Base-by-base conservation (phyloP, 2,113 vertebrate genomes). In the Cyprinodon brontotheroides region DNA sequence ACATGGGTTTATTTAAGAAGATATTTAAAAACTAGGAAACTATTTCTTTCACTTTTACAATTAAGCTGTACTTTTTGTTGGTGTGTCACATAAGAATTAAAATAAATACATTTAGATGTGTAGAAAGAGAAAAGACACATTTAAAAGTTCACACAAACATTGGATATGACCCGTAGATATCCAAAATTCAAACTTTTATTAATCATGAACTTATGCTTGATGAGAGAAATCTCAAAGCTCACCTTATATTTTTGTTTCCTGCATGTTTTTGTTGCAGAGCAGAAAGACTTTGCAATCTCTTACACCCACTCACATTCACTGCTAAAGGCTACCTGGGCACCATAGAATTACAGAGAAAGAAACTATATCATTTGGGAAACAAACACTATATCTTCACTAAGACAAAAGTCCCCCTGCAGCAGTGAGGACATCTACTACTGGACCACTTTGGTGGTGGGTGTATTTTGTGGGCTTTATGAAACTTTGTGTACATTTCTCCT, bases 281-380 rank as follows among this genome's bases (percentile, higher is more conserved):
- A 67, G 72, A 64, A 37, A 11, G 65, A 15, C 71, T 63, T 53
- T 68, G 69, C 47, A 65, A 64, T 71, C 78, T 71, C 53, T 59
- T 65, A 83, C 65, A 71, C 60, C 43, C 38, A 22, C 77, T 76
- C 67, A 73, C 65, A 73, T 40, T 66, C 75, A 47, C 75, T 70
- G 83, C 78, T 88, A 69, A 73, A 83, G 83, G 83, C 74, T 87
- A 77, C 67, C 78, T 78, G 59, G 70, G 85, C 72, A 78, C 77
- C 71, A 53, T 65, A 74, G 75, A 86, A 82, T 86, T 62, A 86
- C 62, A 79, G 29, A 70, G 40, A 83, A 70, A 85, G 77, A 82
- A 81, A 79, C 29, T 0, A 76, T 80, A 89, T 91, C 71, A 82
- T 80, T 77, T 86, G 71, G 77, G 86, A 74, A 86, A 86, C 22